Percentiles rank a stretch among this genome's conserved stretches.
Conservation (phyloP, 1,140 invertebrate genomes). For the Orussus abietinus region DNA sequence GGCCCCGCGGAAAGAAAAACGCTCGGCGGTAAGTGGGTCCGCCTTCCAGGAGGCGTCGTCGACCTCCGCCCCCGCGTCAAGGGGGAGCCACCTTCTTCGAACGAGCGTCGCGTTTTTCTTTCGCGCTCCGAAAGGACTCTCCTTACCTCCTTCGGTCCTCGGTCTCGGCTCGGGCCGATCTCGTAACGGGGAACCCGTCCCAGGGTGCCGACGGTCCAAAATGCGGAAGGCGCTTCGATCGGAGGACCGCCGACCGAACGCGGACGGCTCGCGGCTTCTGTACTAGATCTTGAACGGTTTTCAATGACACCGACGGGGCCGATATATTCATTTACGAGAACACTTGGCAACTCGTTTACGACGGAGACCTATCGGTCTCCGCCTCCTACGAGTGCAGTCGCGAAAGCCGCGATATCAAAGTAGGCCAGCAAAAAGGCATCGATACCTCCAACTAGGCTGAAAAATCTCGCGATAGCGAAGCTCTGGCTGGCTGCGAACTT, state of each 20-base stretch:
- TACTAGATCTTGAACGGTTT: constrained; percentile 50
- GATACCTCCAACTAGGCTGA: constrained; percentile 48
- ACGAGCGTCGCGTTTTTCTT: too few species aligned
- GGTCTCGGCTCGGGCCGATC: too few species aligned
- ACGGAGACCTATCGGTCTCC: not conserved
- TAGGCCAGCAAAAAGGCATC: constrained; percentile 49
- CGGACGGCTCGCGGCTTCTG: constrained; percentile 28
- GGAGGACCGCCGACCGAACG: constrained; percentile 2
- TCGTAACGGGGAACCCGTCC: too few species aligned
- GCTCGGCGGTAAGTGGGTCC: constrained; percentile 21
- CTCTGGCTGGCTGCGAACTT: too few species aligned
- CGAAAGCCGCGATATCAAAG: constrained; percentile 47
- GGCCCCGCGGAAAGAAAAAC: constrained; percentile 23
- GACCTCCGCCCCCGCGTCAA: constrained; percentile 15
- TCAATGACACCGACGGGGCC: constrained; percentile 49
- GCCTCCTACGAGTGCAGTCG: constrained; percentile 4
- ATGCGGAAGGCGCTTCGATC: too few species aligned
- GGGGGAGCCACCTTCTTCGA: too few species aligned
- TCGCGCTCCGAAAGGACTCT: too few species aligned
- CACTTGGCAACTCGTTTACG: too few species aligned
- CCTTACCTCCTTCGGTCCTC: too few species aligned
- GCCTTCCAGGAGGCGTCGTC: constrained; percentile 12
- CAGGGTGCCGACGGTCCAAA: too few species aligned
- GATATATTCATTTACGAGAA: constrained; percentile 7
- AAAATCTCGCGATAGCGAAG: constrained; percentile 34